Conservation (phyloP, 2,888 invertebrate genomes). For the Drosophila putrida region DNA sequence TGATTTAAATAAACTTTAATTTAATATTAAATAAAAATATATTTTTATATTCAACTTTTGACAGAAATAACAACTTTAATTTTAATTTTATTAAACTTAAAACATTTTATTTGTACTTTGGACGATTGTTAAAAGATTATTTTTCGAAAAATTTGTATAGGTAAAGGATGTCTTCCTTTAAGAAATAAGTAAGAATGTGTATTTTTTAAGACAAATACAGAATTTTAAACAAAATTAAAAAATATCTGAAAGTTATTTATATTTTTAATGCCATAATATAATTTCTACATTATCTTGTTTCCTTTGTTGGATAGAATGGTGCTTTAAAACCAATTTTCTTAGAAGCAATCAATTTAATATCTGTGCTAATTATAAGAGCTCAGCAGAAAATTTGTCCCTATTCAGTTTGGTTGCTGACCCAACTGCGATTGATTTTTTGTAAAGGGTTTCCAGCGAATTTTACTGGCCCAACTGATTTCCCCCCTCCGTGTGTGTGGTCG, state of each 20-base stretch:
- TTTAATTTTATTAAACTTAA: too few relatives aligned
- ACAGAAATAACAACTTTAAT: too few relatives aligned
- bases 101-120: too few relatives aligned
- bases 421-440: slow-evolving; percentile 54
- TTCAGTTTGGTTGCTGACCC: slow-evolving; percentile 44
- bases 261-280: background rate
- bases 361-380: slow-evolving; percentile 46
- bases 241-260: background rate
- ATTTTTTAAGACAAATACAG: too few relatives aligned
- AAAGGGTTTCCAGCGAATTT: slow-evolving; percentile 36
- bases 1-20: too few relatives aligned
- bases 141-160: too few relatives aligned
- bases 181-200: background rate
- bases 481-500: background rate
- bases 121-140: too few relatives aligned
- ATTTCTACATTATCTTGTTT: background rate
- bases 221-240: too few relatives aligned
- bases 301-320: background rate
- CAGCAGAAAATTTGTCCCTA: slow-evolving; percentile 43
- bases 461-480: background rate
- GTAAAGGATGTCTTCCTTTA: too few relatives aligned
- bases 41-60: too few relatives aligned
- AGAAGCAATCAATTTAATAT: slow-evolving; percentile 24
- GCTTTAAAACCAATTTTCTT: background rate
- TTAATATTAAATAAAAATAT: too few relatives aligned